Conservation (phyloP, 2,113 vertebrate genomes). For the Capreolus pygargus region DNA sequence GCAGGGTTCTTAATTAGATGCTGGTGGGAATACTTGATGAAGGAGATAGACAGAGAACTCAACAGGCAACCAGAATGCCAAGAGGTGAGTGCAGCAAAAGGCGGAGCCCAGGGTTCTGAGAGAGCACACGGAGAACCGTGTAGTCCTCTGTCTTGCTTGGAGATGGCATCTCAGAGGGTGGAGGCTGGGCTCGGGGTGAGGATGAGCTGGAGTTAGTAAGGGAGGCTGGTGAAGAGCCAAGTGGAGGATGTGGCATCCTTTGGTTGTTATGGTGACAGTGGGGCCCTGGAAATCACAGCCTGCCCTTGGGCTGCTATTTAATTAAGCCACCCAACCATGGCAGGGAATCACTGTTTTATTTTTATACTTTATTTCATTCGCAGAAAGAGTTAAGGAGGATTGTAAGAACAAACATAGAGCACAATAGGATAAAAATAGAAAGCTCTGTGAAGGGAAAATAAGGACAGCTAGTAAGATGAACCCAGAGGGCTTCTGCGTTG, state of each 20-base stretch:
- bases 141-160: background rate
- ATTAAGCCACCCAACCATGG: background rate
- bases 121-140: background rate
- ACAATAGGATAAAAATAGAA: background rate
- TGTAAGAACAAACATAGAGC: background rate
- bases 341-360: background rate
- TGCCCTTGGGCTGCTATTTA: background rate
- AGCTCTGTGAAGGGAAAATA: background rate
- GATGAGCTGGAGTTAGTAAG: background rate
- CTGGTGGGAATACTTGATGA: background rate
- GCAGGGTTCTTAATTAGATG: background rate
- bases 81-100: background rate
- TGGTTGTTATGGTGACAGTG: background rate
- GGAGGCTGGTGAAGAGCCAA: background rate
- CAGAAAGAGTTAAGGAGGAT: background rate
- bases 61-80: background rate
- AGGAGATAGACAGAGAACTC: background rate
- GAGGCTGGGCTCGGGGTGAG: background rate
- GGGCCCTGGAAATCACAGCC: background rate
- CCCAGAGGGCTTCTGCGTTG: background rate
- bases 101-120: background rate
- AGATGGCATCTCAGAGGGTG: background rate
- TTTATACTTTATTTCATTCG: background rate
- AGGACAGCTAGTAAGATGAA: background rate
- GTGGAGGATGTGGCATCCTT: background rate